phyloP scores from a whole-genome alignment of 2,797 vertebrate genomes.

The Kryptolebias ocellatus region DNA sequence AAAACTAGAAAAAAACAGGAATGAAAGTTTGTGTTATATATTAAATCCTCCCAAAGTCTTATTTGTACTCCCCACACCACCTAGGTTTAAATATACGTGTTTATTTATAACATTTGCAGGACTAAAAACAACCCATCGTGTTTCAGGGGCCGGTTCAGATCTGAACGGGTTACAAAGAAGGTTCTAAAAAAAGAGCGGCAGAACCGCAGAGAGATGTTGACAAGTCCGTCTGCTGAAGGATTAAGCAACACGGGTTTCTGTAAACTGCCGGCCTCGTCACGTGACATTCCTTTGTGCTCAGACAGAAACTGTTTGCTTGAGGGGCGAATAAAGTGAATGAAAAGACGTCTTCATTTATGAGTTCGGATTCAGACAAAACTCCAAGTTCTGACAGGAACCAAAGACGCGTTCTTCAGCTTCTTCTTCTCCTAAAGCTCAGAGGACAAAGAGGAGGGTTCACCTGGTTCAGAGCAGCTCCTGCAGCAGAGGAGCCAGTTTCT shows the following conservation, averaged over 20 bases:
- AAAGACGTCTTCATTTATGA: not conserved
- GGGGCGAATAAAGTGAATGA: not conserved
- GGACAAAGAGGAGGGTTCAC: not conserved
- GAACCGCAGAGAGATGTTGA: constrained; percentile 3
- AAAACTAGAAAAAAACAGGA: no score
- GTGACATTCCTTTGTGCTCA: constrained; percentile 12
- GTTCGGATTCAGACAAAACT: not conserved
- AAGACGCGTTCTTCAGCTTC: not conserved
- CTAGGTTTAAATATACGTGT: not conserved
- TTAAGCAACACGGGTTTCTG: constrained; percentile 4
- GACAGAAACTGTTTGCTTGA: constrained; percentile 1
- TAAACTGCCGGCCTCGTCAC: not conserved
- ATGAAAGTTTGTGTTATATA: not conserved
- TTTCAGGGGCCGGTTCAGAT: not conserved
- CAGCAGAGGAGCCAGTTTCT: not conserved
- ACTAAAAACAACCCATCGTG: not conserved
- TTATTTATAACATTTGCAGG: not conserved
- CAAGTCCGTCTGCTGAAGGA: not conserved
- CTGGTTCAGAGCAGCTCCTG: not conserved
- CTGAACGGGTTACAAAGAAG: not conserved
- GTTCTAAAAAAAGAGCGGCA: not conserved
- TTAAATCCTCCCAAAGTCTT: not conserved
- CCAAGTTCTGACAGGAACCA: not conserved
- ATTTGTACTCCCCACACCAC: not conserved
- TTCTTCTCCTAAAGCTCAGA: not conserved